Conservation (phyloP, 2,797 vertebrate species). For the Acanthurus tractus region DNA sequence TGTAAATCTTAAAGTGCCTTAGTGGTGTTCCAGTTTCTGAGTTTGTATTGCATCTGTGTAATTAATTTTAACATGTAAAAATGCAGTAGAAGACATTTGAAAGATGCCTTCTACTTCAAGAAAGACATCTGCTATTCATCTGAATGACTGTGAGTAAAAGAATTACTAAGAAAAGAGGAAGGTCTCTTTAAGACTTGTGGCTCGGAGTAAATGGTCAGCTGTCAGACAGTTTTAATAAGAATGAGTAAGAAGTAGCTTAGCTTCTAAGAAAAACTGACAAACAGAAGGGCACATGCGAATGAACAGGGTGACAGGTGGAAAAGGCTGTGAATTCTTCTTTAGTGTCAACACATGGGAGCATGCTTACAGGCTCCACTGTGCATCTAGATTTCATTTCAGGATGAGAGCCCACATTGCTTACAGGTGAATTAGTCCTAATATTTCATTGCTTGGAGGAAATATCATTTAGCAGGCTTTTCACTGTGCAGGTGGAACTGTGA, state of each 20-base stretch:
- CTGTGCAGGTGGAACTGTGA: too few relatives aligned
- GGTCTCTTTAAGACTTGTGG: background rate
- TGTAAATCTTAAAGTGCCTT: background rate
- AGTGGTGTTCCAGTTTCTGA: background rate
- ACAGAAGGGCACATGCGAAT: background rate
- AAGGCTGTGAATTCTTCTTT: slow-evolving; percentile 10
- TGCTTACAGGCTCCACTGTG: background rate
- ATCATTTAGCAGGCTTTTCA: too few relatives aligned
- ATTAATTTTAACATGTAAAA: slow-evolving; percentile 5
- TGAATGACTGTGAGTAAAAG: slow-evolving; percentile 2
- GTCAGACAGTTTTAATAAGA: slow-evolving; percentile 48
- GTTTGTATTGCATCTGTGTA: too few relatives aligned
- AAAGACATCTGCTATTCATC: background rate
- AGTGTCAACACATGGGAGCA: slow-evolving; percentile 15
- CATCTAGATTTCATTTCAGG: background rate
- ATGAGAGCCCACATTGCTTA: background rate
- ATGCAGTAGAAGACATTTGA: background rate
- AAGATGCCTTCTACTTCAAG: too few relatives aligned
- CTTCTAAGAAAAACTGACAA: background rate
- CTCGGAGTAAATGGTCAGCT: slow-evolving; percentile 39
- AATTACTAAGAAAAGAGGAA: slow-evolving; percentile 3
- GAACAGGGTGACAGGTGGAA: slow-evolving; percentile 41
- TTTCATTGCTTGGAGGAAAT: background rate
- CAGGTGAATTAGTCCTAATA: background rate
- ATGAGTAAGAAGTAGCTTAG: slow-evolving; percentile 39